Conservation (phyloP, 1,140 invertebrate species). For the Atta texana region DNA sequence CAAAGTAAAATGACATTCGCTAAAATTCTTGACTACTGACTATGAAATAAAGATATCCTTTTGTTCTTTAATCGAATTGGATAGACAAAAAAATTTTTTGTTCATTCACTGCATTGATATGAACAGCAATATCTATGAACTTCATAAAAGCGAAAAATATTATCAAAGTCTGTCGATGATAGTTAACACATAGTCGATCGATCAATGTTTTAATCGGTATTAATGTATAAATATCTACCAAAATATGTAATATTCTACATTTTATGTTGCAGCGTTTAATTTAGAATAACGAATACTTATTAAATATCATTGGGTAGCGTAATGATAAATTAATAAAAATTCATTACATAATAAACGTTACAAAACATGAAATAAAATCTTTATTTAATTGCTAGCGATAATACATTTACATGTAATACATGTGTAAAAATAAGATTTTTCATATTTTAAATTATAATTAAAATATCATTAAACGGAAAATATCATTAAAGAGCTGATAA, state of each 20-base stretch:
- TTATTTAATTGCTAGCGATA: background rate
- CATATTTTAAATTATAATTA: slow-evolving; percentile 26
- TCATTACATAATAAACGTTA: background rate
- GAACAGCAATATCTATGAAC: slow-evolving; percentile 13
- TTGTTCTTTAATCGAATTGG: slow-evolving; percentile 15
- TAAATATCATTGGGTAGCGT: background rate
- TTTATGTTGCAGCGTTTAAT: background rate
- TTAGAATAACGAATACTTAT: slow-evolving; percentile 7
- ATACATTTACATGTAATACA: background rate
- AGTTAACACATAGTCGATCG: slow-evolving; percentile 15
- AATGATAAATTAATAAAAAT: slow-evolving; percentile 27
- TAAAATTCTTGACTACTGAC: slow-evolving; percentile 25
- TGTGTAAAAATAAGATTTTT: background rate
- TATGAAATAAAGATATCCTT: slow-evolving; percentile 20
- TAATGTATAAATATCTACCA: background rate
- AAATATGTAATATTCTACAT: background rate
- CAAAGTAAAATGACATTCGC: slow-evolving; percentile 4
- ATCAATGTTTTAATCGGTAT: slow-evolving; percentile 17
- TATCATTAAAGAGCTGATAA: background rate
- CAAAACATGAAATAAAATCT: background rate
- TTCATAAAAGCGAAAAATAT: background rate
- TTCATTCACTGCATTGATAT: background rate
- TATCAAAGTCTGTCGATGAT: background rate
- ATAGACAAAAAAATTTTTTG: slow-evolving; percentile 16
- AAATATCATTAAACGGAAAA: slow-evolving; percentile 14